A percentile compares a stretch with the other conserved stretches of the same genome.
Conservation (phyloP, 2,113 vertebrate genomes). For the Prietella phreatophila region DNA sequence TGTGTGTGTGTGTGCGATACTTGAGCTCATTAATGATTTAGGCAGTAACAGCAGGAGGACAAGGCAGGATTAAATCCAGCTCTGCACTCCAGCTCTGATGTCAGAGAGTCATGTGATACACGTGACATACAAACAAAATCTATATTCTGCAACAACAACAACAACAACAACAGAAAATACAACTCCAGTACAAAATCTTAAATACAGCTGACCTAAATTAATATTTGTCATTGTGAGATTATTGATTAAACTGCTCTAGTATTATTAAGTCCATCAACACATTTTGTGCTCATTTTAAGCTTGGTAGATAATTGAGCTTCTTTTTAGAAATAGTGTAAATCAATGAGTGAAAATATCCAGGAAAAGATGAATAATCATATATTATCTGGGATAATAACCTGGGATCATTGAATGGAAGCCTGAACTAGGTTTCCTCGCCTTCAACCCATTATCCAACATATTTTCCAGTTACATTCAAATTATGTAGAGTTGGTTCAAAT, state of each 20-base stretch:
- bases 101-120: conserved; percentile 13
- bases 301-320: no score
- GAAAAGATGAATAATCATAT: no score
- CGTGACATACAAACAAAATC: neutral
- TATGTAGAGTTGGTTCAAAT: no score
- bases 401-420: neutral
- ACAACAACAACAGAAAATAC: neutral
- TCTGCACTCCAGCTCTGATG: neutral
- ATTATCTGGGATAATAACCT: neutral
- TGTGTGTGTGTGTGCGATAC: neutral
- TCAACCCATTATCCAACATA: no score
- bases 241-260: neutral
- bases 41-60: conserved; percentile 29
- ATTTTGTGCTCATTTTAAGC: neutral
- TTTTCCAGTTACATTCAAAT: no score
- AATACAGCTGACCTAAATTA: neutral
- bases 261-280: neutral
- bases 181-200: neutral
- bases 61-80: conserved; percentile 37
- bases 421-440: no score
- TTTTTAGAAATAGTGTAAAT: no score
- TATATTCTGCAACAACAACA: neutral
- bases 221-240: neutral
- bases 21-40: conserved; percentile 39
- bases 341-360: no score